Evolutionary conservation across 2,797 vertebrate species (phyloP), one percentile per base, ranked within the genome.

Genomic region (Microctenopoma lineatum): DNA sequence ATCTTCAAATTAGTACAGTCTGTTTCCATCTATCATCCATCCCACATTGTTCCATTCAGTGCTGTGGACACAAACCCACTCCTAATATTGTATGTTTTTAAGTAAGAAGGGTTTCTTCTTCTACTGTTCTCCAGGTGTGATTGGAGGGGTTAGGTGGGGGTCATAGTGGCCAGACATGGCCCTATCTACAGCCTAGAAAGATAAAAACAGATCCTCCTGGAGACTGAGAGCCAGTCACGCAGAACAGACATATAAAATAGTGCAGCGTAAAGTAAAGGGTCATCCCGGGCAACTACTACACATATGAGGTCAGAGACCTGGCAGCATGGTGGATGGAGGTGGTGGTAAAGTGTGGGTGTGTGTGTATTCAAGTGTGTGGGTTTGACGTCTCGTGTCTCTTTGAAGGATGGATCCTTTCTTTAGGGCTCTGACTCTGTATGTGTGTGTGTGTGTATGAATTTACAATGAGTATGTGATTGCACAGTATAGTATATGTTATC

Each of bases 261-360:
- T 82, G 85, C 85, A 84, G 81, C 80, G 63, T 75, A 81, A 87
- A 88, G 82, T 26, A 84, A 88, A 86, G 87, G 87, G 85, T 85
- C 87, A 87, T 68, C 69, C 61, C 8, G 50, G 75, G 73, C 76
- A 85, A 74, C 75, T 41, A 44, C 75, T 70, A 74, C 86, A 87
- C 74, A 75, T 64, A 45, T 75, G 79, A 84, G 84, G 79, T 79
- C 73, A 71, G 66, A 51, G 57, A 47, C 56, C 70, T 63, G 69
- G 78, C 71, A 56, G 73, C 59, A 46, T 64, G 75, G 68, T 59
- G 44, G 70, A 69, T 75, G 48, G 69, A 70, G 54, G 63, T 62
- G 51, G 71, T 36, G 9, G 13, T 11, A n/a, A 18, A 26, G 16
- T 68, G 50, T 50, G 53, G 41, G 48, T 59, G 50, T 52, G 56